Evolutionary conservation across 2,888 invertebrate genomes (phyloP).

Genomic region (Catocala fraxini): DNA sequence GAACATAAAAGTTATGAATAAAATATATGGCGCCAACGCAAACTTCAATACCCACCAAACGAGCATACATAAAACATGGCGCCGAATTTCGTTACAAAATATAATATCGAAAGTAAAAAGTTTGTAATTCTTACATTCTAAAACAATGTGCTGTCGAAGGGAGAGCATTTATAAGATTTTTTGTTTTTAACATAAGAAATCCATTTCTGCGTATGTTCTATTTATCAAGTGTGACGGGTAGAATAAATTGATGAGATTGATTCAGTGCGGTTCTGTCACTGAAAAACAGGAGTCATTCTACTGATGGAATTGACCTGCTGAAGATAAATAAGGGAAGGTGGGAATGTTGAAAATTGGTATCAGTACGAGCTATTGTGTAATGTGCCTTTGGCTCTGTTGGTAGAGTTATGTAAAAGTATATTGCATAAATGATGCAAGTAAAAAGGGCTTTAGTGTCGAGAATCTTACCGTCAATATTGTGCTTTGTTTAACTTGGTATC

Average conservation of each 20-base stretch:
- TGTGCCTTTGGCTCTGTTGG: background rate
- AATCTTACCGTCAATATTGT: too few species aligned
- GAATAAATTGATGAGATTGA: slow-evolving; percentile 41
- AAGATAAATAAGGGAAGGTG: slow-evolving; percentile 18
- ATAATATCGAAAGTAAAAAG: slow-evolving; percentile 48
- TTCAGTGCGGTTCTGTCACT: slow-evolving; percentile 24
- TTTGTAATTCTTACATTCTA: slow-evolving; percentile 39
- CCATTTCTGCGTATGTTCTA: slow-evolving; percentile 35
- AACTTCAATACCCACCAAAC: slow-evolving; percentile 45
- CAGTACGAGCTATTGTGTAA: background rate
- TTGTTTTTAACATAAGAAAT: slow-evolving; percentile 33
- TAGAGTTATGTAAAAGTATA: too few species aligned
- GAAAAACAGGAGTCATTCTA: slow-evolving; percentile 22
- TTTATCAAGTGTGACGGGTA: slow-evolving; percentile 37
- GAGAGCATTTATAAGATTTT: slow-evolving; percentile 12
- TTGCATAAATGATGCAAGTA: background rate
- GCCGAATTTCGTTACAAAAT: slow-evolving; percentile 46
- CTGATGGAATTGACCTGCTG: slow-evolving; percentile 26
- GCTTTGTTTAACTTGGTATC: too few species aligned
- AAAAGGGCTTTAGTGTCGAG: too few species aligned
- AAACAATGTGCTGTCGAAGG: slow-evolving; percentile 22
- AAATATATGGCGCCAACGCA: slow-evolving; percentile 19
- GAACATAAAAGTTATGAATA: slow-evolving; percentile 19
- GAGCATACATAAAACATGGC: slow-evolving; percentile 55
- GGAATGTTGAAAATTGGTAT: slow-evolving; percentile 7